Percentiles rank a stretch among this genome's conserved stretches.
These are phyloP conservation scores for Melanotaenia pygmaea DNA, from an alignment of 2,797 vertebrate species.

Conservation along the genomic window DNA sequence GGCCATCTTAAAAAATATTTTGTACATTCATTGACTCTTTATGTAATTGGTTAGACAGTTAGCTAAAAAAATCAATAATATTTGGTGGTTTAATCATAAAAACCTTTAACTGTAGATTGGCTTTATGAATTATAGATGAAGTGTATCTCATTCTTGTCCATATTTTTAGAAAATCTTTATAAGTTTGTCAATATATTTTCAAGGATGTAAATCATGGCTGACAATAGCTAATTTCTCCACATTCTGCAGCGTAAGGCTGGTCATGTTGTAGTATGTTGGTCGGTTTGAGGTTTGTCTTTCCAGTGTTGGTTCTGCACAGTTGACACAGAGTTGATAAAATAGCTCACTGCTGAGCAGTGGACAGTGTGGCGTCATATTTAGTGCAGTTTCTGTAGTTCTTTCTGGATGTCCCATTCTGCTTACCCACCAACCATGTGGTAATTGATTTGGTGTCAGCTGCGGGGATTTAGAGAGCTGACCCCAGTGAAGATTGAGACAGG, in stretches of 20 bases:
- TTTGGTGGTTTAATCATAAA: too few species aligned
- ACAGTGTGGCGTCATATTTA: slow-evolving; percentile 62
- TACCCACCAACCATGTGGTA: slow-evolving; percentile 68
- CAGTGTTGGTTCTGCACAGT: slow-evolving; percentile 41
- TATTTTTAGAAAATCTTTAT: not conserved
- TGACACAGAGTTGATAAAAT: slow-evolving; percentile 40
- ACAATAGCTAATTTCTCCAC: not conserved
- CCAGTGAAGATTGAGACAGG: slow-evolving; percentile 66
- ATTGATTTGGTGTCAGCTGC: slow-evolving; percentile 81
- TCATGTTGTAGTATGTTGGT: not conserved
- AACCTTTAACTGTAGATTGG: too few species aligned
- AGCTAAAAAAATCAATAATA: too few species aligned
- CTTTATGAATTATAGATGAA: too few species aligned
- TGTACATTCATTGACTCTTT: too few species aligned
- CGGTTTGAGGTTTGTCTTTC: slow-evolving; percentile 27
- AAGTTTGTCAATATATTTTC: not conserved
- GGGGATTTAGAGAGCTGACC: slow-evolving; percentile 77
- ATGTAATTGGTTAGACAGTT: too few species aligned
- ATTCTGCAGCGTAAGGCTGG: not conserved
- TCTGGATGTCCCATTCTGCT: slow-evolving; percentile 73
- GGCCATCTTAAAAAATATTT: too few species aligned
- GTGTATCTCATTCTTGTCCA: too few species aligned
- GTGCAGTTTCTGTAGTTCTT: slow-evolving; percentile 64
- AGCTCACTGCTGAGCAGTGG: slow-evolving; percentile 63
- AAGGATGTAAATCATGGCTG: slow-evolving; percentile 14